Base-by-base conservation (phyloP, 1,140 invertebrate species). In the Nixonia krombeini region DNA sequence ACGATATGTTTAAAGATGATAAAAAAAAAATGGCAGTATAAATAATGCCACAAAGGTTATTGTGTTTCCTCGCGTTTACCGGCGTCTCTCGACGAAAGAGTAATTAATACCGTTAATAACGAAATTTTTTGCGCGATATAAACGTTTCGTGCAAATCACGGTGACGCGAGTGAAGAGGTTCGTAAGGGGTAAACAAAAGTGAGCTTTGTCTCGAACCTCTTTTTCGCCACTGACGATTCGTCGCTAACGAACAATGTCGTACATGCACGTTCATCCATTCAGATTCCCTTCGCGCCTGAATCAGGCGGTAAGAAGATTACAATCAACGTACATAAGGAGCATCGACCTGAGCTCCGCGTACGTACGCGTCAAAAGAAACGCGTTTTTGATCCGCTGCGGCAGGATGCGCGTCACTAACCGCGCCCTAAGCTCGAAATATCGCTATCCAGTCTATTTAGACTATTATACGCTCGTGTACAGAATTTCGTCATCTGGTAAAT, bases 251-350 rank as follows among this genome's bases (percentile, higher is more conserved):
- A 70, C 44, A 46, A 68, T 49, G 58, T 29, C 16, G 15, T 33
- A 10, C 12, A 5, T 23, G 41, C 31, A 28, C 44, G 44, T 35
- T 56, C 29, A 18, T 61, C 35, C 18, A 15, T 21, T 21, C 2
- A 41, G 47, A 28, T 38, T 41, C 44, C 13, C 17, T 28, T 51
- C 45, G 35, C 42, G 38, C 52, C 47, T 70, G 57, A 72, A 72
- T 74, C 70, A 66, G 42, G 7, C 16, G 49, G 44, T 69, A 65
- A 69, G 69, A 65, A 75, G 73, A 75, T 75, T 75, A 75, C 57
- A 75, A 75, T 75, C 71, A 75, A 46, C 42, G 51, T 56, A 56
- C 51, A 40, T 35, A 51, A 59, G 38, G 59, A 45, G 49, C 67
- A 46, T 33, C 26, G 42, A 42, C 13, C 28, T 12, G 25, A 33